phyloP scores from a whole-genome alignment of 2,113 vertebrate genomes.

The Pelecanoides urinatrix region DNA sequence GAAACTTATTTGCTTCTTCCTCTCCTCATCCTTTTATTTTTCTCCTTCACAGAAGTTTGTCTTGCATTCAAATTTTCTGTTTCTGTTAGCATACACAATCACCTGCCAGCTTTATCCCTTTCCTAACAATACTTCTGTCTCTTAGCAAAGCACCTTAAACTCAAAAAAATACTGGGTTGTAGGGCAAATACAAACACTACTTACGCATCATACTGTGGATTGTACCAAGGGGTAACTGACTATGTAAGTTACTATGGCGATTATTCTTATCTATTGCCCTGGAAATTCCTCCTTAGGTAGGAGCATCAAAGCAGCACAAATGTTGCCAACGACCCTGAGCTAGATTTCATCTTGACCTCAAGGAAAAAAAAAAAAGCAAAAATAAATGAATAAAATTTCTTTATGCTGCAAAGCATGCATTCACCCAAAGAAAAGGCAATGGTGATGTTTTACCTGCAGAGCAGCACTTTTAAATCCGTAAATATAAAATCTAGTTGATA shows the following conservation, averaged over 20 bases:
- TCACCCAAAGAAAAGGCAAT: background rate
- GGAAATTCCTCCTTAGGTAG: background rate
- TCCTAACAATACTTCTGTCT: background rate
- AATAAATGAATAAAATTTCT: background rate
- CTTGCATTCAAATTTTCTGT: background rate
- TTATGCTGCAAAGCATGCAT: background rate
- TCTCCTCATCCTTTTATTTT: background rate
- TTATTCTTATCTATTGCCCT: conserved; percentile 2
- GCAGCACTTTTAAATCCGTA: background rate
- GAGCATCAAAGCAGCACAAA: background rate
- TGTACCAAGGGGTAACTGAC: background rate
- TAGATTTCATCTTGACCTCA: background rate
- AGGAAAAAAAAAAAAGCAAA: background rate
- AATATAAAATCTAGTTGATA: background rate
- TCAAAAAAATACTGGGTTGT: background rate
- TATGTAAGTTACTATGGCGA: background rate
- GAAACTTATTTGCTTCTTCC: background rate
- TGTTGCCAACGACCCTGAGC: background rate
- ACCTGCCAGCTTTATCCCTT: background rate
- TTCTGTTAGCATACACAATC: background rate
- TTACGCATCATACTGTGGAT: background rate
- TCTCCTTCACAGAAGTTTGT: background rate
- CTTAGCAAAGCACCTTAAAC: background rate
- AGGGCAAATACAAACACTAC: background rate
- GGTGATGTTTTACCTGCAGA: background rate